A percentile compares a stretch with the other conserved stretches of the same genome.
Evolutionary conservation across 2,888 invertebrate species (phyloP).

Genomic region (Pristionchus mayeri): DNA sequence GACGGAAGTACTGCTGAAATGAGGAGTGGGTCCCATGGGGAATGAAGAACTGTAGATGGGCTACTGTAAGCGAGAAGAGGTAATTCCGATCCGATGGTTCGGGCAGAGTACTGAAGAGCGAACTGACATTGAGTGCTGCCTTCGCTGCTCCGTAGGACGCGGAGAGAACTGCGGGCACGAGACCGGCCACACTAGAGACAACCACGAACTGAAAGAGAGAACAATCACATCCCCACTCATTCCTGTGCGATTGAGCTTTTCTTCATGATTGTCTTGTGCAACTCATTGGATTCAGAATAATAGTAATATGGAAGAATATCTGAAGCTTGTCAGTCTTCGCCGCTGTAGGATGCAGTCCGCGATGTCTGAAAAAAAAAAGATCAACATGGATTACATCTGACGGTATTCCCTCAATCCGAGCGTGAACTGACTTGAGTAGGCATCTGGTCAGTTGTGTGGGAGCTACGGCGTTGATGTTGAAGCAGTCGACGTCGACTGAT

Average conservation of each 20-base stretch:
- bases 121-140: constrained; percentile 85
- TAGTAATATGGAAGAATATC: neutral
- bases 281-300: neutral
- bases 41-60: neutral
- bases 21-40: neutral
- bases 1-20: constrained; percentile 84
- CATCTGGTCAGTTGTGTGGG: constrained; percentile 83
- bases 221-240: too few relatives aligned
- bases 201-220: constrained; percentile 83
- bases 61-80: neutral
- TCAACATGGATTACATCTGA: neutral
- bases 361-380: constrained; percentile 2
- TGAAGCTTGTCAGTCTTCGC: constrained; percentile 17
- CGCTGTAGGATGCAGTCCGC: constrained; percentile 33
- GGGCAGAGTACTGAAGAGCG: too few relatives aligned
- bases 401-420: neutral
- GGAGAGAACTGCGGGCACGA: constrained; percentile 79
- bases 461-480: constrained; percentile 86
- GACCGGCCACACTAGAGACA: constrained; percentile 85
- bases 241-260: too few relatives aligned
- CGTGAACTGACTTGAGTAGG: constrained; percentile 37
- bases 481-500: constrained; percentile 84
- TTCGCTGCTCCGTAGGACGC: constrained; percentile 84
- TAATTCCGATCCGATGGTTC: too few relatives aligned
- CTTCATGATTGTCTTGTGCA: neutral